Conservation (phyloP, 2,797 vertebrate genomes). For the Enteromius trimaculatus region DNA sequence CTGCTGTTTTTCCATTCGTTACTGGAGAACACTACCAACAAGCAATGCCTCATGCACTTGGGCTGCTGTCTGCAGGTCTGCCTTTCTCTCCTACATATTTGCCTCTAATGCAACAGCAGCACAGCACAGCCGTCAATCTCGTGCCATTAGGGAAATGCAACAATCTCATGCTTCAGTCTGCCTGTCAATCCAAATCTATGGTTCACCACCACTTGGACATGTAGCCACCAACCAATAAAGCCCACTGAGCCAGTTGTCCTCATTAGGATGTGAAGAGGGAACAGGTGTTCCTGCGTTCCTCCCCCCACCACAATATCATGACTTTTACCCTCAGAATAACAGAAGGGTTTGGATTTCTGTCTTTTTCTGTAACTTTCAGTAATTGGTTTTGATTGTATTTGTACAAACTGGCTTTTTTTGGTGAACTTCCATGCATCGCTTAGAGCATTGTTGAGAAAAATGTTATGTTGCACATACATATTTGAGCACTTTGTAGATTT, state of each 20-base stretch:
- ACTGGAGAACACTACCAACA: constrained; percentile 64
- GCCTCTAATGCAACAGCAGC: constrained; percentile 74
- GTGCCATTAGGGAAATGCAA: constrained; percentile 66
- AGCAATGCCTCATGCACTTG: constrained; percentile 64
- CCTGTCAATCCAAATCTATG: constrained; percentile 63
- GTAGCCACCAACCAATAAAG: constrained; percentile 53
- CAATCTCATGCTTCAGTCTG: constrained; percentile 68
- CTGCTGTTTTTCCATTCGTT: constrained; percentile 67
- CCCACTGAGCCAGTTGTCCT: constrained; percentile 25
- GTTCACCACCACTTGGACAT: constrained; percentile 68
- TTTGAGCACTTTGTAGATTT: constrained; percentile 48
- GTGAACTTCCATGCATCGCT: constrained; percentile 2
- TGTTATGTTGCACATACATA: constrained; percentile 37
- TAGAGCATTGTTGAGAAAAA: constrained; percentile 22
- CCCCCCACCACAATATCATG: neutral
- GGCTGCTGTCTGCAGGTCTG: constrained; percentile 70
- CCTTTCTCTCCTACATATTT: constrained; percentile 71
- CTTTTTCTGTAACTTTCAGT: constrained; percentile 22
- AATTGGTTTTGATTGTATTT: constrained; percentile 1
- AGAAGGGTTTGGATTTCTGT: constrained; percentile 3
- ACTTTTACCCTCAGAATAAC: constrained; percentile 32
- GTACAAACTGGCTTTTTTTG: constrained; percentile 5
- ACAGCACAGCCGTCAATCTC: constrained; percentile 57
- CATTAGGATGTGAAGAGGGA: constrained; percentile 2
- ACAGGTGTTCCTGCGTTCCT: constrained; percentile 18